phyloP scores from a whole-genome alignment of 2,113 vertebrate genomes.

The Prochilodus magdalenae region DNA sequence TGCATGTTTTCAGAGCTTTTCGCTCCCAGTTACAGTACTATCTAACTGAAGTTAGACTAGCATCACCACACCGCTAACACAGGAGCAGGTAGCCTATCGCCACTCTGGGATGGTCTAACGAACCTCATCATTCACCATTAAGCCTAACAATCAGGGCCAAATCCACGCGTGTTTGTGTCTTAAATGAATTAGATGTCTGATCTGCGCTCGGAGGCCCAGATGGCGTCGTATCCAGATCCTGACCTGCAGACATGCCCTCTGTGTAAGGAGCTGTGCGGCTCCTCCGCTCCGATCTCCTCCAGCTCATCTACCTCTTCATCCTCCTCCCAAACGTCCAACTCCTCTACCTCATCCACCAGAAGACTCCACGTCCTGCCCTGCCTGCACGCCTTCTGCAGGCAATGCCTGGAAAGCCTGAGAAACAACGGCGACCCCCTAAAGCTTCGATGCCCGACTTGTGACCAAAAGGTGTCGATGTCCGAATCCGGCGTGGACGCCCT shows the following conservation, averaged over 20 bases:
- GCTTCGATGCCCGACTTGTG: conserved; percentile 85
- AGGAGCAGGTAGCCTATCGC: not conserved
- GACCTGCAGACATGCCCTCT: conserved; percentile 86
- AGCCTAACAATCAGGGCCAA: conserved; percentile 21
- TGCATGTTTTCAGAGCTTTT: not conserved
- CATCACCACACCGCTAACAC: not conserved
- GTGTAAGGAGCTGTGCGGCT: conserved; percentile 88
- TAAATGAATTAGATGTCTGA: not conserved
- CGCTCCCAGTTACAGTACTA: not conserved
- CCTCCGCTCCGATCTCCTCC: conserved; percentile 85
- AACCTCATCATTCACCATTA: not conserved
- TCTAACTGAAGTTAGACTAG: not conserved
- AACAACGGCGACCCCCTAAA: conserved; percentile 80
- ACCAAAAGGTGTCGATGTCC: conserved; percentile 85
- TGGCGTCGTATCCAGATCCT: conserved; percentile 87
- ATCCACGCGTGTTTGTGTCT: conserved; percentile 29
- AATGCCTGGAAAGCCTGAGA: conserved; percentile 86
- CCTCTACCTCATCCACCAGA: conserved; percentile 67
- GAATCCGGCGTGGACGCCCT: conserved; percentile 86
- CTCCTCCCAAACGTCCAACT: conserved; percentile 79
- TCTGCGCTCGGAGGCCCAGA: conserved; percentile 61
- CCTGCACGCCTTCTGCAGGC: conserved; percentile 87
- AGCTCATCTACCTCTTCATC: conserved; percentile 84
- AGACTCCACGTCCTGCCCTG: conserved; percentile 86
- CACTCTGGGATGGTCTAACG: not conserved